A percentile compares a stretch with the other conserved stretches of the same genome.
These are phyloP conservation scores for Noctua fimbriata DNA, from an alignment of 2,888 invertebrate species.

Conservation along the genomic window DNA sequence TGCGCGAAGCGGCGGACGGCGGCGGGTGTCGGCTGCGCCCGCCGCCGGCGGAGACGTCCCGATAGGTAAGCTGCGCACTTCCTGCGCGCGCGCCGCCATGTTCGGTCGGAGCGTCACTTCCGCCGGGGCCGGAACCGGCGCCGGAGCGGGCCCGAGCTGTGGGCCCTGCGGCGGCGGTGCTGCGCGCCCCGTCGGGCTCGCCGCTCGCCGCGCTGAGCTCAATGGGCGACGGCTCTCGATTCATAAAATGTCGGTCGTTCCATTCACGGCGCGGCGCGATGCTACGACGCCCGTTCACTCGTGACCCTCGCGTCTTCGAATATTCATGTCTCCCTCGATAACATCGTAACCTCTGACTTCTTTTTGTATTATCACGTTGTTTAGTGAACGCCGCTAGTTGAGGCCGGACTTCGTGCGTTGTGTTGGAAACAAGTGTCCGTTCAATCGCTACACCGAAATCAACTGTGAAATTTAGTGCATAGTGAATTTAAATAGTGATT, in stretches of 20 bases:
- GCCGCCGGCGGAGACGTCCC: conserved; percentile 85
- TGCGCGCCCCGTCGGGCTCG: conserved; percentile 74
- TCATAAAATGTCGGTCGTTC: conserved; percentile 90
- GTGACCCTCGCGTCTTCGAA: conserved; percentile 90
- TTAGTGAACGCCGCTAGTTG: conserved; percentile 84
- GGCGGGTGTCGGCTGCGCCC: conserved; percentile 76
- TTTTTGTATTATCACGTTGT: conserved; percentile 89
- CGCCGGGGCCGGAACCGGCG: conserved; percentile 85
- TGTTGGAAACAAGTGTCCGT: conserved; percentile 87
- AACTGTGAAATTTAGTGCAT: conserved; percentile 86
- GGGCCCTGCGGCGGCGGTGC: conserved; percentile 77
- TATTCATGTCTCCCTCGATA: conserved; percentile 90
- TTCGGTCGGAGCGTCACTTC: conserved; percentile 89
- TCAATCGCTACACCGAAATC: conserved; percentile 77
- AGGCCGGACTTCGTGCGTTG: conserved; percentile 85
- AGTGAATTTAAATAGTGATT: conserved; percentile 86
- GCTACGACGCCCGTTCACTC: conserved; percentile 88
- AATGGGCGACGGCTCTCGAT: conserved; percentile 89
- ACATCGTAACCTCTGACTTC: conserved; percentile 90
- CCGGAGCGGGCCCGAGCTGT: conserved; percentile 78
- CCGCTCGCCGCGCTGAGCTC: conserved; percentile 77
- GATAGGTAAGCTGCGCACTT: conserved; percentile 90
- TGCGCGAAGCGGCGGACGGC: conserved; percentile 77
- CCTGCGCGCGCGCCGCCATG: conserved; percentile 90
- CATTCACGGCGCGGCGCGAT: conserved; percentile 88